Conservation (phyloP, 37 sponge, comb jelly and placozoan genomes). For the Chondrilla cf. caribensis region DNA sequence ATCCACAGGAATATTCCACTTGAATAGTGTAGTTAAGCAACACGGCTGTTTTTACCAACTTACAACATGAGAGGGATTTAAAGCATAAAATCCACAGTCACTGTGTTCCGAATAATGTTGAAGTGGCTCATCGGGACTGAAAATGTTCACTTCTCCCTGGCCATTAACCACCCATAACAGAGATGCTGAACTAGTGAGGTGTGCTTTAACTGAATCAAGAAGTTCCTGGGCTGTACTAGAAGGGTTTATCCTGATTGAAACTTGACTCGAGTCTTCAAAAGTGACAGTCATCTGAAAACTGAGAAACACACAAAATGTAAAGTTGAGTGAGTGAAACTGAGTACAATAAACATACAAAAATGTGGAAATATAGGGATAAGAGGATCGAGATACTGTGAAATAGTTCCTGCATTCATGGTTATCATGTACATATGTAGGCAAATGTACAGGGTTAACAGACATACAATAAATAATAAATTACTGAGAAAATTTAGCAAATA, state of each 20-base stretch:
- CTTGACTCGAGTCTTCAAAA: background rate
- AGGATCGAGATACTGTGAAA: no score
- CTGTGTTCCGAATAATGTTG: background rate
- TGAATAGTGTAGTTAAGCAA: background rate
- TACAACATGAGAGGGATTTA: slow-evolving; percentile 60
- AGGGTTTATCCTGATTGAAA: background rate
- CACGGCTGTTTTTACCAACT: background rate
- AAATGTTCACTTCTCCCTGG: slow-evolving; percentile 42
- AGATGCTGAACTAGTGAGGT: slow-evolving; percentile 52
- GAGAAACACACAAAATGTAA: no score
- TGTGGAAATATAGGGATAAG: no score
- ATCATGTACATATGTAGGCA: no score
- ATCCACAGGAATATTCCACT: background rate
- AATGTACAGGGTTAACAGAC: no score
- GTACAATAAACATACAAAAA: no score
- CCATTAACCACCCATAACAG: slow-evolving; percentile 53
- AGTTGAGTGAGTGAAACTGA: no score
- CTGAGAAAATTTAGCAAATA: no score
- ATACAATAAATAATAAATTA: no score
- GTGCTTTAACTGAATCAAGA: slow-evolving; percentile 27
- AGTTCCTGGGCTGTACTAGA: background rate
- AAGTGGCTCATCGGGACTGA: background rate
- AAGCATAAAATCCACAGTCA: slow-evolving; percentile 30
- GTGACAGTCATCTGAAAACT: slow-evolving; percentile 5
- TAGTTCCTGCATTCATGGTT: no score